A percentile compares a stretch with the other conserved stretches of the same genome.
Conservation (phyloP, 2,113 vertebrate genomes). For the Colinus virginianus region DNA sequence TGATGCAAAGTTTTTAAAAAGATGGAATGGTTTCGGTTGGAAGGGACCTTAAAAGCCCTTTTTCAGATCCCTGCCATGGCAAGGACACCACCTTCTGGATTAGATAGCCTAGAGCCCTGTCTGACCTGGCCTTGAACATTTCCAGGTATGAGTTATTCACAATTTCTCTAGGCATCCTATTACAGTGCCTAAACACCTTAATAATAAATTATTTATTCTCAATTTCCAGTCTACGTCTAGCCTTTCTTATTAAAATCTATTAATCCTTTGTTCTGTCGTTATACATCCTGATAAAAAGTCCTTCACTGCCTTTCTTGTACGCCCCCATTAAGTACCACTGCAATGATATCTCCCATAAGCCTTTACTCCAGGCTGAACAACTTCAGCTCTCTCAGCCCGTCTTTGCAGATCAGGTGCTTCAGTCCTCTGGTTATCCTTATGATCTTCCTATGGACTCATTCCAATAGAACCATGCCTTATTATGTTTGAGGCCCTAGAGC, state of each 20-base stretch:
- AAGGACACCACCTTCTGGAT: neutral
- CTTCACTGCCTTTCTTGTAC: neutral
- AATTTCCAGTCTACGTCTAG: neutral
- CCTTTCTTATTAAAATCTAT: neutral
- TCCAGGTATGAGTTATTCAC: neutral
- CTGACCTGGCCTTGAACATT: neutral
- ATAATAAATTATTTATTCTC: neutral
- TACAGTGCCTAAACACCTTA: neutral
- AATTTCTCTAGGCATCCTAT: neutral
- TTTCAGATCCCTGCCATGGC: neutral
- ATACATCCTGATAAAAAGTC: neutral
- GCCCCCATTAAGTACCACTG: neutral
- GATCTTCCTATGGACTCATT: neutral
- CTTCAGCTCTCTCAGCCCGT: neutral
- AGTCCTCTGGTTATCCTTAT: neutral
- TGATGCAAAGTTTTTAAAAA: neutral
- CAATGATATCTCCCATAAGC: neutral
- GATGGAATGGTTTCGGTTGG: neutral
- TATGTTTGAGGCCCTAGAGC: neutral
- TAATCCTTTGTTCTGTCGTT: neutral
- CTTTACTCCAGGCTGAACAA: neutral
- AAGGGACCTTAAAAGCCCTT: neutral
- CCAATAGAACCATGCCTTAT: neutral
- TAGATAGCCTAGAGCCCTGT: neutral
- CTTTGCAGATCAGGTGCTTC: neutral